A percentile compares a stretch with the other conserved stretches of the same genome.
phyloP scores from a whole-genome alignment of 2,888 invertebrate species.

The Eledona agricola region DNA sequence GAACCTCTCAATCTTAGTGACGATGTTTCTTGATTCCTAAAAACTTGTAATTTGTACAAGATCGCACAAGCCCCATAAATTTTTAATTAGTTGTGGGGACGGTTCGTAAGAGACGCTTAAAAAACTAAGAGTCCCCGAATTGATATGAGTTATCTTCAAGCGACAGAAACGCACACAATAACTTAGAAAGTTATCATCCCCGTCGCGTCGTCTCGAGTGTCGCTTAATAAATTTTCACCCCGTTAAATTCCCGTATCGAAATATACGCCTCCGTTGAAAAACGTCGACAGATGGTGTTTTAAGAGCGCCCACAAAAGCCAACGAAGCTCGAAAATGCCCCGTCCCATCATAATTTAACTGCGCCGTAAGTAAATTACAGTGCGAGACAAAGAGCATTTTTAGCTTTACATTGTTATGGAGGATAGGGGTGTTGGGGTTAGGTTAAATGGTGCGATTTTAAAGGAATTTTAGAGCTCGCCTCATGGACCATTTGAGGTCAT shows the following conservation, averaged over 20 bases:
- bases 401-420: constrained; percentile 28
- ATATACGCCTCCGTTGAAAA: constrained; percentile 15
- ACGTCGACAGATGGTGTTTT: constrained; percentile 33
- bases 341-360: constrained; percentile 35
- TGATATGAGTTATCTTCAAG: no score
- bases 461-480: constrained; percentile 28
- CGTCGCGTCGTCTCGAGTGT: constrained; percentile 1
- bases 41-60: no score
- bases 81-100: no score
- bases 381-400: constrained; percentile 32
- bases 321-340: constrained; percentile 34
- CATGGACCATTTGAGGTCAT: constrained; percentile 33
- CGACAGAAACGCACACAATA: no score
- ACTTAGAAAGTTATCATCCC: no score
- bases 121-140: no score
- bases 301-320: constrained; percentile 32
- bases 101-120: no score
- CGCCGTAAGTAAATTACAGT: constrained; percentile 31
- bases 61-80: no score
- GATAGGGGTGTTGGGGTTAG: constrained; percentile 28
- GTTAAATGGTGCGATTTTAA: constrained; percentile 34
- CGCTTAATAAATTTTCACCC: constrained; percentile 28
- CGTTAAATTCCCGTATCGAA: constrained; percentile 19
- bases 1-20: no score
- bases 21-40: no score